phyloP scores from a whole-genome alignment of 2,113 vertebrate species.

The Fregetta grallaria region DNA sequence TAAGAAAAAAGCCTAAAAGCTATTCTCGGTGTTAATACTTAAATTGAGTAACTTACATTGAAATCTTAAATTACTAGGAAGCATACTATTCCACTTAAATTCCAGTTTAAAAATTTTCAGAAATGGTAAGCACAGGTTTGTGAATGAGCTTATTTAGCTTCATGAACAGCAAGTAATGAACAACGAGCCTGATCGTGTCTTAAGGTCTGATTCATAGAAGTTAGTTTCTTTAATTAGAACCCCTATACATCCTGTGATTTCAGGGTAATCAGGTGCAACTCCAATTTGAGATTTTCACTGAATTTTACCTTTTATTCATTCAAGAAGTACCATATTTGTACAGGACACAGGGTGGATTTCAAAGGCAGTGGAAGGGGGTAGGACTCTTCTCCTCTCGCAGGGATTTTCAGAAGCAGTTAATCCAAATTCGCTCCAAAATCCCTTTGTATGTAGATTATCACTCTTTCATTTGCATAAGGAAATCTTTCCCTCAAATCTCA shows the following conservation, averaged over 20 bases:
- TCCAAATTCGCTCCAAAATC: not conserved
- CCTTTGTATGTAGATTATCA: conserved; percentile 26
- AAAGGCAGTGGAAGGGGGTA: not conserved
- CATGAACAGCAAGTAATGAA: not conserved
- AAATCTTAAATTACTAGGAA: conserved; percentile 43
- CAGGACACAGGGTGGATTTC: not conserved
- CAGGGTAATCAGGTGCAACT: not conserved
- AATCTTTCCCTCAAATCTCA: conserved; percentile 31
- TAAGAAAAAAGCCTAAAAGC: not conserved
- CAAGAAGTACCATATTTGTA: not conserved
- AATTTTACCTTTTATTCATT: not conserved
- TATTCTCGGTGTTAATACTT: not conserved
- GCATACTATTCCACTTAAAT: conserved; percentile 24
- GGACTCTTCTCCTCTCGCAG: not conserved
- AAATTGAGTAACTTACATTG: conserved; percentile 1
- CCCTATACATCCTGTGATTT: not conserved
- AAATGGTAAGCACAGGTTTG: not conserved
- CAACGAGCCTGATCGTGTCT: not conserved
- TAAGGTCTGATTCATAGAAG: not conserved
- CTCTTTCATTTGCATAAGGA: not conserved
- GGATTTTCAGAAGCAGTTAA: not conserved
- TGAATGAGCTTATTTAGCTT: conserved; percentile 38
- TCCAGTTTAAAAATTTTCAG: conserved; percentile 38
- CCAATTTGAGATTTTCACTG: not conserved
- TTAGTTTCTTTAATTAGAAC: not conserved